Evolutionary conservation across 2,113 vertebrate genomes (phyloP), one percentile per base, ranked within the genome.

Genomic region (Urocolius indicus): DNA sequence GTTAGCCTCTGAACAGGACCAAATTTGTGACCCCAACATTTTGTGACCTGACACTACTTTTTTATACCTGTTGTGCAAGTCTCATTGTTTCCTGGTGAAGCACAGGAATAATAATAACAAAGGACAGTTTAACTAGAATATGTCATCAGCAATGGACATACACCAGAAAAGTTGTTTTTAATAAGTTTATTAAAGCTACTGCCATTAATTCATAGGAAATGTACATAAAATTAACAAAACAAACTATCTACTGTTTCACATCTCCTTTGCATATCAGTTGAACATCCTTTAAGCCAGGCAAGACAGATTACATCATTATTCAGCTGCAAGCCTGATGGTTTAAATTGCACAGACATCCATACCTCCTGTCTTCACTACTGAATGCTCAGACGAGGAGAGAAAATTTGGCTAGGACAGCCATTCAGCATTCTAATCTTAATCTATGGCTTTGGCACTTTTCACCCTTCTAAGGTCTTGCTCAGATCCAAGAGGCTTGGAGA

Each of bases 141-240:
- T 38, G 22, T 74, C 22, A 66, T 26, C 43, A 87, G 27, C 68
- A 92, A 88, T 26, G 90, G 65, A 73, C 59, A 55, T 16, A 95
- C 59, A 81, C 24, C n/a, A 75, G 52, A 69, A 94, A 63, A 91
- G 41, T 27, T 7, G 67, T 17, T 26, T 86, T 32, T 79, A 95
- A 51, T 86, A 90, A 55, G 24, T 97, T 96, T 96, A 95, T 94
- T 96, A 54, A 57, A 86, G 48, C 29, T 90, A 86, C 48, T 90
- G 29, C 32, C 34, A 84, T 76, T 74, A 71, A 88, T 83, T 93
- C 17, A 32, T 80, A 86, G 80, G 54, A 79, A 45, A n/a, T 61
- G 58, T 45, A 77, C 3, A 61, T 92, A 68, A 92, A 91, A 86
- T n/a, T 57, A 94, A 61, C n/a, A 46, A 84, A 93, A 62, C 36